Evolutionary conservation across 2,797 vertebrate species (phyloP).

Genomic region (Rhyacichthys aspro): DNA sequence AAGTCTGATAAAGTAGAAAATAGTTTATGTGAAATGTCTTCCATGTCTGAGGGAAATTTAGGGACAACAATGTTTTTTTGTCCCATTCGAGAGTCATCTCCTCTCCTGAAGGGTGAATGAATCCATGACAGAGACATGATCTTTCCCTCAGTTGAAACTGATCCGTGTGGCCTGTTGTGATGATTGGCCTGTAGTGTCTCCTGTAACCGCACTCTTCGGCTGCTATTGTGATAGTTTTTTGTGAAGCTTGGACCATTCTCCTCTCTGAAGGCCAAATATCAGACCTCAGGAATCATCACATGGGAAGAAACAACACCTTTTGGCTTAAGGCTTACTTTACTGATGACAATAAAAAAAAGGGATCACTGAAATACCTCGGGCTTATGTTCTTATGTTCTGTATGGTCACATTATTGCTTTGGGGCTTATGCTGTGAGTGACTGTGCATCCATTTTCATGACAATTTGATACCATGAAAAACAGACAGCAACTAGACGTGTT

Average conservation of each 20-base stretch:
- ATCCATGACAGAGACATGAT: conserved; percentile 13
- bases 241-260: neutral
- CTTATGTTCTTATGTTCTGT: conserved; percentile 17
- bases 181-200: neutral
- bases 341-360: conserved; percentile 24
- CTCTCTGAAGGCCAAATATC: neutral
- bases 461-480: conserved; percentile 1
- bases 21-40: too few relatives aligned
- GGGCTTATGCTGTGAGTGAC: too few relatives aligned
- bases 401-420: conserved; percentile 33
- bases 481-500: conserved; percentile 32
- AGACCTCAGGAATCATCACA: conserved; percentile 2
- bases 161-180: neutral
- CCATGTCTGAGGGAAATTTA: too few relatives aligned
- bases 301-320: too few relatives aligned
- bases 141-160: conserved; percentile 18
- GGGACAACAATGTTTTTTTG: neutral
- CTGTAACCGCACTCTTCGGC: neutral
- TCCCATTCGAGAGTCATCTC: neutral
- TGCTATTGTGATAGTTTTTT: conserved; percentile 25
- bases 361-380: conserved; percentile 17
- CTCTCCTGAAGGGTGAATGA: neutral
- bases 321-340: neutral
- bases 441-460: conserved; percentile 4
- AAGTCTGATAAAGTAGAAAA: too few relatives aligned